phyloP scores from a whole-genome alignment of 2,113 vertebrate genomes.

The Coregonus clupeaformis region DNA sequence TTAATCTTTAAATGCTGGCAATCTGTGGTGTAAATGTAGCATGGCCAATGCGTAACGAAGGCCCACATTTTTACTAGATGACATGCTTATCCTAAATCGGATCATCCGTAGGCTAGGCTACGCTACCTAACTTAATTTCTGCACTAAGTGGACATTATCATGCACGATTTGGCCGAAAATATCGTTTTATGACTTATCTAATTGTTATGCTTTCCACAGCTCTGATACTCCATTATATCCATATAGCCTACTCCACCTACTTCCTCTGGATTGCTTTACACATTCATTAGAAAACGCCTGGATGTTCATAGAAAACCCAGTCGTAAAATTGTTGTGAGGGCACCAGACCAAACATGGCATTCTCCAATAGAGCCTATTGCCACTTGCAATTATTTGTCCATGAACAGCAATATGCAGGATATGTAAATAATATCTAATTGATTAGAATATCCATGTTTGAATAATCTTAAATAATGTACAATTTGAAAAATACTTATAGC shows the following conservation, averaged over 20 bases:
- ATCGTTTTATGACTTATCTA: neutral
- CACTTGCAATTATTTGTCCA: neutral
- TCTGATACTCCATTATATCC: neutral
- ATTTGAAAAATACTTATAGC: neutral
- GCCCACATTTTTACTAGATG: neutral
- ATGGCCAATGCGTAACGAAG: neutral
- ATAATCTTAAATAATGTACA: neutral
- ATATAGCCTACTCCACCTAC: neutral
- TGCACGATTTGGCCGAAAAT: conserved; percentile 7
- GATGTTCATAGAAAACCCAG: neutral
- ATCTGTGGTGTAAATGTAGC: neutral
- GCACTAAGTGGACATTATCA: conserved; percentile 1
- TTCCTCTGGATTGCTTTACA: neutral
- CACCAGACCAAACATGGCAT: neutral
- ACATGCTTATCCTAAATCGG: neutral
- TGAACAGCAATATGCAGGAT: neutral
- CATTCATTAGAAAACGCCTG: neutral
- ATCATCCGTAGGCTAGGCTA: neutral
- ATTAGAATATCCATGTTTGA: neutral
- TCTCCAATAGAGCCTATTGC: neutral
- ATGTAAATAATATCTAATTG: neutral
- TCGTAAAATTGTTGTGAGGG: neutral
- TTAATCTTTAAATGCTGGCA: neutral
- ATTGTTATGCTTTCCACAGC: neutral
- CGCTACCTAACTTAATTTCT: neutral